Conservation (phyloP, 2,113 vertebrate species). For the Cricetomys ansorgei region DNA sequence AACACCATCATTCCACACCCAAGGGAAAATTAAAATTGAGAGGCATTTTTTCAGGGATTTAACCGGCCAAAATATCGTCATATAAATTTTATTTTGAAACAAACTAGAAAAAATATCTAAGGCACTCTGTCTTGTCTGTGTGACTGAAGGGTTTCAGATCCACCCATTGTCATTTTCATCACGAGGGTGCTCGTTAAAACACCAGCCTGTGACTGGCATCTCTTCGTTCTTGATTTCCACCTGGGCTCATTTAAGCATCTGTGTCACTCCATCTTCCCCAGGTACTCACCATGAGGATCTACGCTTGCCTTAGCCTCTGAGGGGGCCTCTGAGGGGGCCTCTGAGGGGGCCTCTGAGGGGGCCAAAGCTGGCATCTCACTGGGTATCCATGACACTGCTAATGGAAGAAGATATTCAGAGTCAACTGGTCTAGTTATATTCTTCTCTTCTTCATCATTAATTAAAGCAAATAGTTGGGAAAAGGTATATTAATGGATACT, state of each 20-base stretch:
- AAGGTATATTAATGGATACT: neutral
- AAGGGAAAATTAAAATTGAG: constrained; percentile 24
- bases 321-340: neutral
- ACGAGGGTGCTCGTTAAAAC: neutral
- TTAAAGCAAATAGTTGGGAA: neutral
- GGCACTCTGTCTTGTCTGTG: neutral
- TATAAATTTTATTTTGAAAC: constrained; percentile 11
- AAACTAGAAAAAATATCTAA: neutral
- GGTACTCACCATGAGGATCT: constrained; percentile 49
- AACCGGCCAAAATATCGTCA: neutral
- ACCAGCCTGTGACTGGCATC: neutral
- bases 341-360: neutral
- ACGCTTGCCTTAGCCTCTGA: neutral
- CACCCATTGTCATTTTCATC: neutral
- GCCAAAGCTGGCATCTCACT: neutral
- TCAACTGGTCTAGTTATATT: neutral
- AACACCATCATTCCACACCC: neutral
- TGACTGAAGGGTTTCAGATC: neutral
- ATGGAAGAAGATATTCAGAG: constrained; percentile 8
- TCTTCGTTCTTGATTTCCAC: neutral
- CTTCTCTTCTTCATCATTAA: neutral
- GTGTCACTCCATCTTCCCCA: neutral
- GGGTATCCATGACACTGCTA: constrained; percentile 9
- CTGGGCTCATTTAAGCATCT: neutral
- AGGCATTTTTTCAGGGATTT: constrained; percentile 8